Evolutionary conservation across 2,797 vertebrate genomes (phyloP), one percentile per base, ranked within the genome.

Genomic region (Hoplostethus atlanticus): DNA sequence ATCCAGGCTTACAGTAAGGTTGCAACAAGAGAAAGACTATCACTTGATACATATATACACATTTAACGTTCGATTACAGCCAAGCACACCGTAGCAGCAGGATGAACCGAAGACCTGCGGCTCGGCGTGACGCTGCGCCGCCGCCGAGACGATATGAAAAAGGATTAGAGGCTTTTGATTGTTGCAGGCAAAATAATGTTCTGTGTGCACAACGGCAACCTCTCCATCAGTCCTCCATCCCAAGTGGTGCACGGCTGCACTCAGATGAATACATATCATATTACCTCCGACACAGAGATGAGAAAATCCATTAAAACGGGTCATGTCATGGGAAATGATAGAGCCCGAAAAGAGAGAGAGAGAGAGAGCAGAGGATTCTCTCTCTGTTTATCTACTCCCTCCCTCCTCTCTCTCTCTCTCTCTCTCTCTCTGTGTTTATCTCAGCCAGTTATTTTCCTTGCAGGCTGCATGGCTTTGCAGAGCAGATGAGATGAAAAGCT

Each of bases 271-370:
- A 79, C 77, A 73, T 59, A 80, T 85, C 65, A 84, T 78, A 73
- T 87, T 55, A 84, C 76, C 71, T 80, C 72, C 11, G 74, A 70
- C 75, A 73, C 67, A 72, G 71, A 77, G 67, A 85, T 66, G 79
- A 77, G 83, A 85, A 84, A 83, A 81, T 72, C 81, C 83, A 86
- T 91, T 85, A 84, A 78, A 83, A 70, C 75, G 68, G 75, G 73
- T 79, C 61, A 51, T 57, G 51, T 86, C 87, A 73, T 73, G 79
- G 81, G 87, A 87, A 80, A 80, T 77, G 66, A 78, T 51, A 55
- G 59, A 61, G 71, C 21, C 65, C 46, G 63, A 40, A 51, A n/a
- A 25, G 54, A 64, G 31, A 59, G 47, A 62, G 31, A 59, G 47
- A 62, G 21, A 21, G 21, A 21, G 21, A 21, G 21, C 21, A 21